Evolutionary conservation across 2,888 invertebrate species (phyloP).

Genomic region (Mesorhabditis sp.): DNA sequence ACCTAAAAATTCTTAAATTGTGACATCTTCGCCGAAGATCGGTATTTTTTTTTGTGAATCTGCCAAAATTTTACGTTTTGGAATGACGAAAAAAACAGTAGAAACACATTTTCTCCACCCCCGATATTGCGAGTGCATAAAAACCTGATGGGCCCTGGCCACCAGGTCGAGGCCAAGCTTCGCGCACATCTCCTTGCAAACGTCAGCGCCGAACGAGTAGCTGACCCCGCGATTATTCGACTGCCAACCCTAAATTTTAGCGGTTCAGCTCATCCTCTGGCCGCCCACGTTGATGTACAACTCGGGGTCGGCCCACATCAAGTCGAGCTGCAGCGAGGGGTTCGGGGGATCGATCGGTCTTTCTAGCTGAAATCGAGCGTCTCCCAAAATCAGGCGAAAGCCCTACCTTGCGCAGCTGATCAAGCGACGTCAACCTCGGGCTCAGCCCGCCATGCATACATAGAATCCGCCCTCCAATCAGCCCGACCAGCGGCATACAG

Average conservation of each 20-base stretch:
- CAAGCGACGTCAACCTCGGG: neutral
- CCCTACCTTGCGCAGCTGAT: neutral
- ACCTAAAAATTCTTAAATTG: too few species aligned
- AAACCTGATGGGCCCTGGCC: neutral
- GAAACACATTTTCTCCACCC: neutral
- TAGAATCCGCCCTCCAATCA: neutral
- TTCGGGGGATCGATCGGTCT: slow-evolving; percentile 44
- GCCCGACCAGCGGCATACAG: neutral
- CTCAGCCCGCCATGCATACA: slow-evolving; percentile 2
- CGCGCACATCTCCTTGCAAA: neutral
- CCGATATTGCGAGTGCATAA: neutral
- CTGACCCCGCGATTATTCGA: neutral
- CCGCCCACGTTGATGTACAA: neutral
- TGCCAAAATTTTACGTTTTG: too few species aligned
- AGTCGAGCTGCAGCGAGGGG: slow-evolving; percentile 59
- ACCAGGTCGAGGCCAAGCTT: neutral
- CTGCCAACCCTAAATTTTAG: neutral
- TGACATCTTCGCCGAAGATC: too few species aligned
- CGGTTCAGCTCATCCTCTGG: neutral
- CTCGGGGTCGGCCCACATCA: slow-evolving; percentile 60
- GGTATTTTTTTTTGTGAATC: too few species aligned
- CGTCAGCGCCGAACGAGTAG: neutral
- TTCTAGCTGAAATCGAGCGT: neutral
- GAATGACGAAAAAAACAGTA: too few species aligned
- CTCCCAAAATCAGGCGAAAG: too few species aligned